Percentiles rank a stretch among this genome's conserved stretches.
Evolutionary conservation across 1,140 invertebrate genomes (phyloP).

Genomic region (Pseudobourletiella spinata): DNA sequence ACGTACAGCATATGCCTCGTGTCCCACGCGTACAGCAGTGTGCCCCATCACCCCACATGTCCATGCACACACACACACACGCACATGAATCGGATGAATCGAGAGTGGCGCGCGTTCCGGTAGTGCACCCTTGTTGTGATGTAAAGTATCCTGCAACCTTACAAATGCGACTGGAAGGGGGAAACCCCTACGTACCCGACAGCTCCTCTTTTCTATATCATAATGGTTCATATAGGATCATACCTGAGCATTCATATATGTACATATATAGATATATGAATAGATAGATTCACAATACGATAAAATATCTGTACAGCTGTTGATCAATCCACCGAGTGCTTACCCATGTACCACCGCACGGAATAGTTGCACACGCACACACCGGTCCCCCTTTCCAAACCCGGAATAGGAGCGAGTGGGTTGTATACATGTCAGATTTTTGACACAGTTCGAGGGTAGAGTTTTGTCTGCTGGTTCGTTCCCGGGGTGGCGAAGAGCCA

Average conservation of each 20-base stretch:
- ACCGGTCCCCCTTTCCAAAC: neutral
- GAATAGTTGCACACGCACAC: neutral
- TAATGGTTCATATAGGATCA: neutral
- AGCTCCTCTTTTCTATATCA: neutral
- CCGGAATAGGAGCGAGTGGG: neutral
- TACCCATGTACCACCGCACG: no score
- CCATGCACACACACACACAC: no score
- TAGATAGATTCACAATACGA: neutral
- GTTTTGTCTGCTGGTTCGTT: neutral
- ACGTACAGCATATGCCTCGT: no score
- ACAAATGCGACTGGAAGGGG: neutral
- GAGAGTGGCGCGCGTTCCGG: neutral
- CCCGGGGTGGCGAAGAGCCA: neutral
- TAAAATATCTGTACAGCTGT: neutral
- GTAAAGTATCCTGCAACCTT: neutral
- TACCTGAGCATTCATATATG: neutral
- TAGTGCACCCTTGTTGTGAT: slow-evolving; percentile 3
- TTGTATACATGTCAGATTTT: neutral
- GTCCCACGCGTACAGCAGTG: no score
- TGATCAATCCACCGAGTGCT: neutral
- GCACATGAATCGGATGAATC: no score
- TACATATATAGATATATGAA: neutral
- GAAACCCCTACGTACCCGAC: neutral
- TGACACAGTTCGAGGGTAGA: neutral
- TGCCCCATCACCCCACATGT: no score